phyloP scores from a whole-genome alignment of 2,888 invertebrate genomes.

The Napeogenes sylphis region DNA sequence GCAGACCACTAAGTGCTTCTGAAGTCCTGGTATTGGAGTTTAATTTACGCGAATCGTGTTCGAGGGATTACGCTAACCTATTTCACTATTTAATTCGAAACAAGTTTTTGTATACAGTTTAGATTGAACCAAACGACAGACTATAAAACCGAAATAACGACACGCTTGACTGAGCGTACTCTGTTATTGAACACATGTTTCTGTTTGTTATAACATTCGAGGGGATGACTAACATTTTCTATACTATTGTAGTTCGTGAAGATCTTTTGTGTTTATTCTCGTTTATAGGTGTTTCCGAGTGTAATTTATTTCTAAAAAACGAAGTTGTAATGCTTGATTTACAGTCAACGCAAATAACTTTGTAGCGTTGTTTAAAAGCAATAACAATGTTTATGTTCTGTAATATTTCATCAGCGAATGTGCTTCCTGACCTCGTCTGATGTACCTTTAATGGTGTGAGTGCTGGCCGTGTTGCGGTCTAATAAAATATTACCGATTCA shows the following conservation, averaged over 20 bases:
- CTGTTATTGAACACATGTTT: slow-evolving; percentile 30
- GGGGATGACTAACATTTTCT: slow-evolving; percentile 31
- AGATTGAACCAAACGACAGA: slow-evolving; percentile 13
- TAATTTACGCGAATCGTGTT: slow-evolving; percentile 61
- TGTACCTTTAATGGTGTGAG: slow-evolving; percentile 14
- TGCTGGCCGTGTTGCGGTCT: slow-evolving; percentile 29
- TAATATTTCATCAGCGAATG: slow-evolving; percentile 12
- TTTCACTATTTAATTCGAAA: slow-evolving; percentile 2
- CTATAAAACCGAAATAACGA: slow-evolving; percentile 13
- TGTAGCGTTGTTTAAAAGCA: slow-evolving; percentile 17
- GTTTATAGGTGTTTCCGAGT: slow-evolving; percentile 24
- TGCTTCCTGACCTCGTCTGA: slow-evolving; percentile 14
- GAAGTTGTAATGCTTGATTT: slow-evolving; percentile 17
- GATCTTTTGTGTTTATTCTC: slow-evolving; percentile 27
- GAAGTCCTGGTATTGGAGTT: slow-evolving; percentile 61
- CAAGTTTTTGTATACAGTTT: not conserved
- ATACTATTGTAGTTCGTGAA: slow-evolving; percentile 31
- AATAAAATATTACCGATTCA: slow-evolving; percentile 60
- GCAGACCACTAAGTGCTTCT: not conserved
- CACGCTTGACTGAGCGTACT: slow-evolving; percentile 12
- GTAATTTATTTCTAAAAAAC: slow-evolving; percentile 32
- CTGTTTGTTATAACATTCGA: slow-evolving; percentile 34
- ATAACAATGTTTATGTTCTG: slow-evolving; percentile 10
- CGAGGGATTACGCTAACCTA: not conserved
- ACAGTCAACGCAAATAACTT: slow-evolving; percentile 17